A percentile compares a stretch with the other conserved stretches of the same genome.
Conservation (phyloP, 2,888 invertebrate species). For the Drosophila limbata region DNA sequence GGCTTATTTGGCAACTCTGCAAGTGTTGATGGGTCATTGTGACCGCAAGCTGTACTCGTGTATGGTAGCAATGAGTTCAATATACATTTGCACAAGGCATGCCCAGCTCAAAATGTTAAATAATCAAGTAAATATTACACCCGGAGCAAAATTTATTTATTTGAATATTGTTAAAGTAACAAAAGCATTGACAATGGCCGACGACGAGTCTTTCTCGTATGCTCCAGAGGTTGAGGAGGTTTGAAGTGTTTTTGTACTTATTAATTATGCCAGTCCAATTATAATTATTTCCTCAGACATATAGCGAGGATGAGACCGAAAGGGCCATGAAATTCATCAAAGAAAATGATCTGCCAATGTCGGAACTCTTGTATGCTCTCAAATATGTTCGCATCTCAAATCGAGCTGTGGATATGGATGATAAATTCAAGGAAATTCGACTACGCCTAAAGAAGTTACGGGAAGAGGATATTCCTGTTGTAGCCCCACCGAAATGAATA, state of each 20-base stretch:
- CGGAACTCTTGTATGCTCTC: constrained; percentile 56
- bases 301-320: constrained; percentile 45
- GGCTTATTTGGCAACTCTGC: constrained; percentile 21
- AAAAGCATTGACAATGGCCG: constrained; percentile 25
- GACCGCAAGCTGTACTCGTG: constrained; percentile 19
- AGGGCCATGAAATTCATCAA: constrained; percentile 51
- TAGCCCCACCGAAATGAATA: constrained; percentile 44
- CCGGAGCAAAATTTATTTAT: constrained; percentile 1
- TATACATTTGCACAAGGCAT: neutral
- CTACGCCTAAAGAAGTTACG: constrained; percentile 17
- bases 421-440: constrained; percentile 21
- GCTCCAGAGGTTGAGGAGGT: constrained; percentile 42
- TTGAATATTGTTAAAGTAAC: neutral
- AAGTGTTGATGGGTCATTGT: constrained; percentile 28
- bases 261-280: neutral
- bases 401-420: constrained; percentile 17
- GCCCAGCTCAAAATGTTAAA: neutral
- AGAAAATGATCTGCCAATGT: constrained; percentile 54
- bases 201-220: constrained; percentile 25
- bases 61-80: constrained; percentile 15
- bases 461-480: constrained; percentile 15
- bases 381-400: constrained; percentile 60
- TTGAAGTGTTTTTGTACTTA: neutral
- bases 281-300: constrained; percentile 29
- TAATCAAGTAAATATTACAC: neutral